Conservation (phyloP, 2,113 vertebrate genomes). For the Vicugna pacos region DNA sequence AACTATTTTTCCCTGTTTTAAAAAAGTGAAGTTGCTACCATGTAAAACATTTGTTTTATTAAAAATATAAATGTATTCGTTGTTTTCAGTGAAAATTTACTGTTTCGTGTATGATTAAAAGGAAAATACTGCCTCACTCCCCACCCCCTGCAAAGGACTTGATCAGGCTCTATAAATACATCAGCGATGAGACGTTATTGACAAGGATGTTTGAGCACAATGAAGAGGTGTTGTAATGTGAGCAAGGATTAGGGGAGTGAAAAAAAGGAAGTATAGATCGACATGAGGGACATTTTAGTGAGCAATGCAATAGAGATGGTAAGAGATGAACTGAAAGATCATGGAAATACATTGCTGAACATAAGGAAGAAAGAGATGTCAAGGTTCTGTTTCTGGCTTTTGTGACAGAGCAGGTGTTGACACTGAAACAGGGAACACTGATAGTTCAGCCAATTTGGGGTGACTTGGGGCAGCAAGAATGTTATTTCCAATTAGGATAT, state of each 20-base stretch:
- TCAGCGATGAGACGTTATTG: background rate
- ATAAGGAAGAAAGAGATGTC: background rate
- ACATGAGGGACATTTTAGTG: background rate
- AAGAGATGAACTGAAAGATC: background rate
- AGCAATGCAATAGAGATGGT: background rate
- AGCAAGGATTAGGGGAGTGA: background rate
- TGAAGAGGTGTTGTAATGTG: background rate
- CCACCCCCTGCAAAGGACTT: background rate
- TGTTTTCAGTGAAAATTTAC: background rate
- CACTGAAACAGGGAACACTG: background rate
- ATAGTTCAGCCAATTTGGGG: background rate
- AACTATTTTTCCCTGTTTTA: background rate
- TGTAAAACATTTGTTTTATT: background rate
- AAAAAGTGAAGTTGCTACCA: background rate
- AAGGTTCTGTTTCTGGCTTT: background rate
- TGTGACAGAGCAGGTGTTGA: background rate
- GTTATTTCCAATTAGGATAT: background rate
- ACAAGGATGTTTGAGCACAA: background rate
- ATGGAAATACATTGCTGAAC: background rate
- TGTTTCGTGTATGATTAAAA: background rate
- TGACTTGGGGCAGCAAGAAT: background rate
- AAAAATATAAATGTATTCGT: background rate
- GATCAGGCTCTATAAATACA: background rate
- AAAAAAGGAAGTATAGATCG: background rate
- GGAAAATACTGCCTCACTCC: rapidly evolving